Base-by-base conservation (phyloP, 2,888 invertebrate species). In the Ctenicera cuprea region DNA sequence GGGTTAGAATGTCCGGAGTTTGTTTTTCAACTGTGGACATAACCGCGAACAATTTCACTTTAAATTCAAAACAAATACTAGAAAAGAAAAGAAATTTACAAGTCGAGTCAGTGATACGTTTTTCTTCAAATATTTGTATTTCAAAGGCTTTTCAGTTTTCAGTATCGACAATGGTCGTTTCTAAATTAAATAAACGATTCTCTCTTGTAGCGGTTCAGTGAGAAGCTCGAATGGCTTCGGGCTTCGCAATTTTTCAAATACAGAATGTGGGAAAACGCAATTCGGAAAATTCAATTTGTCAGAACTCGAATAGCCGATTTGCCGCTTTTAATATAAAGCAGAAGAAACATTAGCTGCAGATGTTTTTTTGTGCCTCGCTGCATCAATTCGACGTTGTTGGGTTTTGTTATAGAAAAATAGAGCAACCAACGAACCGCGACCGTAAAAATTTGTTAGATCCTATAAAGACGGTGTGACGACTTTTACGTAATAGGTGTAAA, bases 201-300 rank as follows among this genome's bases (percentile, higher is more conserved):
- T 76, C 78, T 78, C 76, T 74, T 76, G 76, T 78, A 77, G 77
- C 77, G 77, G 77, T 79, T 79, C 79, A 70, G 75, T 66, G 73
- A 75, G 73, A 72, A 75, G 73, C 65, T 74, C 76, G 79, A 78
- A 79, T 79, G 71, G 80, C 81, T 82, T 75, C 73, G 77, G 78
- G 82, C 80, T 77, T 73, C 77, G 78, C 81, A 80, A 82, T 82
- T 82, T 82, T 82, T 81, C 82, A 79, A 80, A 81, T 80, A 77
- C 79, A 77, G 76, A 80, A 79, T 77, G 79, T 73, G 80, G 80
- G 77, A 80, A 82, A 72, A 81, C 77, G 81, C 77, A 79, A 81
- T 79, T 80, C 78, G 73, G 78, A 78, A 81, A 82, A 83, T 82
- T 80, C 79, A 81, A 80, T 83, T 83, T 82, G 80, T 77, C 78